A percentile compares a stretch with the other conserved stretches of the same genome.
phyloP scores from a whole-genome alignment of 2,113 vertebrate species.

The Amblyornis subalaris region DNA sequence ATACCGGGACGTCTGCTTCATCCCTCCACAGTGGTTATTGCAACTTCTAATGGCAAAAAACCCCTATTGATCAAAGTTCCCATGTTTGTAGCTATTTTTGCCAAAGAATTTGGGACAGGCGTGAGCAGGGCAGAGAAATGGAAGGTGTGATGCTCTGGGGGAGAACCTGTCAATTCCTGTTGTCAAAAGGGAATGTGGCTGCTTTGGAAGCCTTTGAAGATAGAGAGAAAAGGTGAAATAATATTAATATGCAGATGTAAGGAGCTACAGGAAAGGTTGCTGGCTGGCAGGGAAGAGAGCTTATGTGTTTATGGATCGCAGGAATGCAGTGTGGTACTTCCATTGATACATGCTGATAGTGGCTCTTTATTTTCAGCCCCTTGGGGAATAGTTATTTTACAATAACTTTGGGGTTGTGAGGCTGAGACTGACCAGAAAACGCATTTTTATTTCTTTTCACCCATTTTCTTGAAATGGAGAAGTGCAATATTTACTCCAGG shows the following conservation, averaged over 20 bases:
- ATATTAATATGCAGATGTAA: not conserved
- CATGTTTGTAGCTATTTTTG: not conserved
- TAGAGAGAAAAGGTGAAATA: not conserved
- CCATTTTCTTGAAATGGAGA: not conserved
- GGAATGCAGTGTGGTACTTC: not conserved
- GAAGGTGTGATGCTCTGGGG: not conserved
- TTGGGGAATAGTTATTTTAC: not conserved
- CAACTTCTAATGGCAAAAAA: not conserved
- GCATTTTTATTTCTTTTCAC: not conserved
- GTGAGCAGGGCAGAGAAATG: not conserved
- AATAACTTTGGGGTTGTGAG: not conserved
- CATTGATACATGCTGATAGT: not conserved
- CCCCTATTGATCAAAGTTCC: not conserved
- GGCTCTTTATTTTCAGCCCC: not conserved
- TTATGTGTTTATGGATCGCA: rapidly evolving
- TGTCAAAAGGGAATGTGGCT: not conserved
- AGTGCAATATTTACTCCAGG: not conserved
- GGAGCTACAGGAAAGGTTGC: not conserved
- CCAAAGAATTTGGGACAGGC: not conserved
- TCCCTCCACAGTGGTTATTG: not conserved
- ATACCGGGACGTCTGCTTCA: not conserved
- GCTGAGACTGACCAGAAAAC: not conserved
- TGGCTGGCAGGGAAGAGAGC: not conserved
- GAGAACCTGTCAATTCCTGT: not conserved
- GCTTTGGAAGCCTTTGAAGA: not conserved